A percentile compares a stretch with the other conserved stretches of the same genome.
phyloP scores from a whole-genome alignment of 2,888 invertebrate species.

The Drosophila subquinaria region DNA sequence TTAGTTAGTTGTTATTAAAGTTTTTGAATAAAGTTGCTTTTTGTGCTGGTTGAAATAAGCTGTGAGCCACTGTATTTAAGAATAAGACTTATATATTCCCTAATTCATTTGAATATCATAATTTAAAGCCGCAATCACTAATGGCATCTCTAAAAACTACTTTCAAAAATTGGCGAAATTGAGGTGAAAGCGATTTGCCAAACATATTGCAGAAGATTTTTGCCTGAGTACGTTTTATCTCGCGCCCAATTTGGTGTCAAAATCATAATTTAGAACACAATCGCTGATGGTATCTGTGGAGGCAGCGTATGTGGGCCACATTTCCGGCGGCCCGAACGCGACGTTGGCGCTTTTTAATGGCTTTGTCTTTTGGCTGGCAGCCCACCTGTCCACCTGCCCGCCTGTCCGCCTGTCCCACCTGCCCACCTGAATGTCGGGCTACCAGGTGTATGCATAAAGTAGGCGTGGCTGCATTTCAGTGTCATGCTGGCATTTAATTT shows the following conservation, averaged over 20 bases:
- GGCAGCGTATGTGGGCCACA: conserved; percentile 59
- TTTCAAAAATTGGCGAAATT: conserved; percentile 8
- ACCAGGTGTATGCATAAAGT: conserved; percentile 27
- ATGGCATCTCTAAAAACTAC: neutral
- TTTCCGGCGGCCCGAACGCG: conserved; percentile 66
- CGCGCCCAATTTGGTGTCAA: conserved; percentile 17
- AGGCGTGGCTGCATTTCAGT: conserved; percentile 73
- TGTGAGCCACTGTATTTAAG: no score
- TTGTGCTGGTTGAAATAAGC: no score
- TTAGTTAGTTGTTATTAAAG: no score
- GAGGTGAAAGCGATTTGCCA: conserved; percentile 15
- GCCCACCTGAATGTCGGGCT: neutral
- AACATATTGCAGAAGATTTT: neutral
- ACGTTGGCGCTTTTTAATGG: conserved; percentile 77
- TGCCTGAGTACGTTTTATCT: neutral
- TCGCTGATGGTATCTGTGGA: conserved; percentile 6
- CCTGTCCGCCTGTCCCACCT: conserved; percentile 4
- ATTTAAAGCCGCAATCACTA: no score
- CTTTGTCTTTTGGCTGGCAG: conserved; percentile 65
- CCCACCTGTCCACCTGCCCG: conserved; percentile 1
- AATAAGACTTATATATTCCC: no score
- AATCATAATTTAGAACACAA: conserved; percentile 50
- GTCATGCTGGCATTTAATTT: conserved; percentile 81
- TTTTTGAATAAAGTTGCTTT: no score
- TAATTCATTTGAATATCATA: no score